These are phyloP conservation scores for Oreohelix idahoensis DNA, from an alignment of 1,140 invertebrate species.

Conservation along the genomic window DNA sequence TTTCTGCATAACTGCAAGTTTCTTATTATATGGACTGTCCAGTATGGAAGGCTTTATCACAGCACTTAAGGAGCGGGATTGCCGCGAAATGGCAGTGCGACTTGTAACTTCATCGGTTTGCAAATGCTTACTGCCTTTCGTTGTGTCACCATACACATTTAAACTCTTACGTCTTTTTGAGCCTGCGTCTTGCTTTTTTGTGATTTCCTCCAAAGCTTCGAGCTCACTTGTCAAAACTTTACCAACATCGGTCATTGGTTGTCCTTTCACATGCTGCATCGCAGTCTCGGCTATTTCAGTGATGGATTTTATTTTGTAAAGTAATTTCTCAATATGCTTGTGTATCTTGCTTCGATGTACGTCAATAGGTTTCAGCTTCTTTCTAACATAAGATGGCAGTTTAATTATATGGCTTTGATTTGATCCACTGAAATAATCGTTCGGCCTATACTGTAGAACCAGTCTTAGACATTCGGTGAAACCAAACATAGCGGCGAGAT, in stretches of 20 bases:
- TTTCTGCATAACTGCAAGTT: not conserved
- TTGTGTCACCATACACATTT: not conserved
- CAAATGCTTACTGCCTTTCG: not conserved
- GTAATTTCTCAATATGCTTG: not conserved
- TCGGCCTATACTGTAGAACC: constrained; percentile 8
- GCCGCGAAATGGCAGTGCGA: not conserved
- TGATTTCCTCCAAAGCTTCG: not conserved
- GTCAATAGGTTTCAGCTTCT: not conserved
- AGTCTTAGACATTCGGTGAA: constrained; percentile 1
- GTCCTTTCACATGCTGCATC: not conserved
- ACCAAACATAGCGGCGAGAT: constrained; percentile 18
- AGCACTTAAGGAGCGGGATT: not conserved
- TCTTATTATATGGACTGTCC: not conserved
- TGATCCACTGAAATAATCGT: constrained; percentile 8
- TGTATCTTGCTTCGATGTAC: not conserved
- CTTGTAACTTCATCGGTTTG: too few relatives aligned
- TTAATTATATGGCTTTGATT: not conserved
- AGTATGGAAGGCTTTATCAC: not conserved
- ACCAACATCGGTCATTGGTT: not conserved
- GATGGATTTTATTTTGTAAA: not conserved
- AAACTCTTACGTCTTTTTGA: not conserved
- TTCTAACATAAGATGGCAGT: not conserved
- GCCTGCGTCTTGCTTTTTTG: not conserved
- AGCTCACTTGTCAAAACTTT: not conserved
- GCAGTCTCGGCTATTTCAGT: not conserved